A percentile compares a stretch with the other conserved stretches of the same genome.
These are phyloP conservation scores for Jacana jacana DNA, from an alignment of 2,113 vertebrate genomes.

Conservation along the genomic window DNA sequence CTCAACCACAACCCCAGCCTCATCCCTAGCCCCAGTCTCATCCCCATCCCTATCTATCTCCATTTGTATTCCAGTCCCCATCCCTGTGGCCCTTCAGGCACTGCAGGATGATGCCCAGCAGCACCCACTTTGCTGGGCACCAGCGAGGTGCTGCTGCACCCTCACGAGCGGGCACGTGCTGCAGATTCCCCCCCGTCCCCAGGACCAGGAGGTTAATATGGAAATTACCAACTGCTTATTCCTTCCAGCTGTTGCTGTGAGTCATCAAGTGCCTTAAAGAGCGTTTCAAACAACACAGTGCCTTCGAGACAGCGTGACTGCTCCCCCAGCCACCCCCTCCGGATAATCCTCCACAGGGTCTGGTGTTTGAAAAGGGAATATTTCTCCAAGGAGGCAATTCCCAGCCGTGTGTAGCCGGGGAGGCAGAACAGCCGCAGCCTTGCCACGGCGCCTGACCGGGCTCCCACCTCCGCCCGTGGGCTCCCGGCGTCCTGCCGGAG, in stretches of 20 bases:
- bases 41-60: accelerated
- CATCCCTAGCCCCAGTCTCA: accelerated
- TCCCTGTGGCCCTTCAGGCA: background rate
- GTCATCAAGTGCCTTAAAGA: conserved; percentile 53
- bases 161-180: background rate
- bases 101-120: background rate
- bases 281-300: conserved; percentile 47
- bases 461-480: background rate
- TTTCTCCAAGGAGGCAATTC: conserved; percentile 43
- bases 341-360: conserved; percentile 24
- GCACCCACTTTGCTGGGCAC: background rate
- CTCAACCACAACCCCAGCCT: too few species aligned
- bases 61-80: too few species aligned
- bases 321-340: conserved; percentile 28
- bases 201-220: conserved; percentile 36
- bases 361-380: conserved; percentile 34
- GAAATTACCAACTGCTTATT: conserved; percentile 60
- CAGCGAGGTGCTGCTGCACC: background rate
- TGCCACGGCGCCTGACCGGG: background rate
- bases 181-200: background rate
- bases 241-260: conserved; percentile 73
- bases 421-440: background rate
- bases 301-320: conserved; percentile 48
- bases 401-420: background rate
- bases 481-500: background rate